Evolutionary conservation across 1,140 invertebrate genomes (phyloP), one percentile per base, ranked within the genome.

Genomic region (Drosophila orena): DNA sequence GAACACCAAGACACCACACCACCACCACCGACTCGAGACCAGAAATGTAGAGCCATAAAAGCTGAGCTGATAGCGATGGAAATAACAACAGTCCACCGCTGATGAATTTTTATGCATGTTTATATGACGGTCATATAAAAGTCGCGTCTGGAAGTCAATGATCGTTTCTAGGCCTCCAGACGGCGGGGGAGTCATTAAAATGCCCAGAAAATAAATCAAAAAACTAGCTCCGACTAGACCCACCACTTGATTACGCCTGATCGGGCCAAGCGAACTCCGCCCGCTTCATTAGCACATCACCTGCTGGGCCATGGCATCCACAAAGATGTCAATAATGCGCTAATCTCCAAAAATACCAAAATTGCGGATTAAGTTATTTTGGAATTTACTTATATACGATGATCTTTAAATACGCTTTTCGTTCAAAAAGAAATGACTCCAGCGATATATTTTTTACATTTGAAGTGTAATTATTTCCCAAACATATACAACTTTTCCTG

Each of bases 61-160:
- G 84, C 53, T 50, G 72, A 79, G 52, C 68, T 66, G 65, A 66
- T 66, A 66, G 44, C 57, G 54, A 69, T 59, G 62, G 53, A 35
- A 83, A 71, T 79, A 78, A 78, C 84, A 75, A 71, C 70, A 75
- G 73, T 64, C 79, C 85, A 73, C 75, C 69, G 83, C 65, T 86
- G 83, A 86, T 86, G 83, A 86, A 89, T 86, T 86, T 86, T 86
- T 86, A 86, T 86, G 83, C 83, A 89, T 86, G 83, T 83, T 88
- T 86, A 79, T 88, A 86, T 83, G 83, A 49, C 85, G 75, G 79
- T 69, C 75, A 79, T 83, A 86, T 77, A 86, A 89, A 77, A 60
- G 49, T 53, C 68, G 60, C 43, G 83, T 43, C 76, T 79, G 79
- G 84, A 89, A 86, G 83, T 86, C 83, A 89, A 86, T 83, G 83